Conservation (phyloP, 2,888 invertebrate species). For the Palloptera scutellata region DNA sequence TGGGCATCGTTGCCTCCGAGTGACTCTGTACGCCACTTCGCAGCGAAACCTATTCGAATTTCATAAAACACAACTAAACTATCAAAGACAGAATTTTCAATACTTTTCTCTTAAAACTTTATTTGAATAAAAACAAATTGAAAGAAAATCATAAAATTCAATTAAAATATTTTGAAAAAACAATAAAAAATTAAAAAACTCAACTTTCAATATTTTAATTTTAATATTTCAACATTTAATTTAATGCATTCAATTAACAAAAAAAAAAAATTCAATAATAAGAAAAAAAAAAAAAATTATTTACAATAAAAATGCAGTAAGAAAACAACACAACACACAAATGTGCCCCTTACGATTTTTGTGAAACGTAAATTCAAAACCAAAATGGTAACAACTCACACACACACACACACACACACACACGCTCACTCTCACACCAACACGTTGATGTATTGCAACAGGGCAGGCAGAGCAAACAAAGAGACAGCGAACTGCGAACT, state of each 20-base stretch:
- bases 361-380: too few relatives aligned
- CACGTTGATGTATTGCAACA: too few relatives aligned
- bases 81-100: too few relatives aligned
- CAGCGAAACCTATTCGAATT: too few relatives aligned
- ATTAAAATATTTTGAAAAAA: not conserved
- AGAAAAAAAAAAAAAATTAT: not conserved
- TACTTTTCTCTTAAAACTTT: too few relatives aligned
- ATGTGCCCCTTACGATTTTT: not conserved
- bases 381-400: not conserved
- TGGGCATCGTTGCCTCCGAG: too few relatives aligned
- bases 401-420: not conserved
- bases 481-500: slow-evolving; percentile 4
- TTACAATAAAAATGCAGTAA: too few relatives aligned
- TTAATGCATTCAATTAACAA: not conserved
- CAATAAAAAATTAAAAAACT: not conserved
- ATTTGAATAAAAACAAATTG: too few relatives aligned
- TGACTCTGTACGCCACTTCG: too few relatives aligned
- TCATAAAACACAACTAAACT: too few relatives aligned
- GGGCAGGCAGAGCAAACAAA: not conserved
- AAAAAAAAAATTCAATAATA: not conserved
- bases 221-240: not conserved
- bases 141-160: too few relatives aligned
- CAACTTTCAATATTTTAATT: too few relatives aligned
- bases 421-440: not conserved
- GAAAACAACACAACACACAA: not conserved